Base-by-base conservation (phyloP, 2,113 vertebrate genomes). In the Pygoscelis antarcticus region DNA sequence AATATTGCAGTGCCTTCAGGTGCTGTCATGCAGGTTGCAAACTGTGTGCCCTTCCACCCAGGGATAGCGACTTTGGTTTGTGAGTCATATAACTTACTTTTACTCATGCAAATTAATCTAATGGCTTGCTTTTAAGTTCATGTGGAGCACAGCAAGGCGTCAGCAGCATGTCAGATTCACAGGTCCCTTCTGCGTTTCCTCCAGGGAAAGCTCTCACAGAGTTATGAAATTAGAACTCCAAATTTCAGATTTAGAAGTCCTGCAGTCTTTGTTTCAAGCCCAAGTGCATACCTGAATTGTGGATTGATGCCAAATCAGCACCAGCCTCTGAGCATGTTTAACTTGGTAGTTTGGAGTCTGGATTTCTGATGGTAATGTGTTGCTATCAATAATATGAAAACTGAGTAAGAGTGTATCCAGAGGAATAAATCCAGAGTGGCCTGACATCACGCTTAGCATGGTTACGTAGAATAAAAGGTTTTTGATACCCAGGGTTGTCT, bases 391-490 rank as follows among this genome's bases (percentile, higher is more conserved):
- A 44, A 38, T 66, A 27, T 66, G 64, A 58, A 66, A 84, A 42
- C 16, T 36, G 34, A 40, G 15, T 9, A 44, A n/a, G 42, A 44
- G 26, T 7, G 7, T 54, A 64, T 57, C n/a, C 25, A 16, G 68
- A 87, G 44, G 34, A 66, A 40, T 25, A 42, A 65, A 77, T 69
- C 26, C 68, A 36, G 64, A 89, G 40, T 52, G 77, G 51, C 52
- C 32, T 62, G 46, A 8, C 14, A 2, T 65, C 49, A 8, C 1
- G 3, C 26, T 61, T 14, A 26, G 20, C 22, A 1, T 9, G 22
- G 19, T 55, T 51, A 5, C 0, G 0, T 10, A 9, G 52, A 44
- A 25, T 26, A 15, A 68, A 80, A 80, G 58, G 26, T 0, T 7
- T 74, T 60, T 77, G 49, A 27, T 52, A 7, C 10, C 32, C 22